Conservation (phyloP, 2,888 invertebrate genomes). For the Agonopterix alstromeriana region DNA sequence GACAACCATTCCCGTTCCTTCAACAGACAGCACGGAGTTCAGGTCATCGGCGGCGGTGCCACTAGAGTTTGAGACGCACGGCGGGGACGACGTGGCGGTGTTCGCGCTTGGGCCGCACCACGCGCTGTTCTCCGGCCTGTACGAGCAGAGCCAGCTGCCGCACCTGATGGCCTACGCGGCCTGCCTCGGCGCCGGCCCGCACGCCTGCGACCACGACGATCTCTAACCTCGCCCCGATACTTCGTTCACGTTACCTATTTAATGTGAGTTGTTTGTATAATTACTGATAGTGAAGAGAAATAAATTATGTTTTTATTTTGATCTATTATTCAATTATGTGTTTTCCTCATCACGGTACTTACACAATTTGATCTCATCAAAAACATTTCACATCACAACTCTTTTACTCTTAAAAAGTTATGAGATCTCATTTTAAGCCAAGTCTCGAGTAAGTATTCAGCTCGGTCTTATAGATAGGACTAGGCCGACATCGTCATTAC, state of each 20-base stretch:
- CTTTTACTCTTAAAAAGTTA: no score
- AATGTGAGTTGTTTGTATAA: neutral
- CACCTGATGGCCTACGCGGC: conserved; percentile 84
- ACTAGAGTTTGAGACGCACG: conserved; percentile 80
- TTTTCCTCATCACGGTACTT: neutral
- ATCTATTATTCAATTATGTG: neutral
- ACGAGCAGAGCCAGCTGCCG: conserved; percentile 87
- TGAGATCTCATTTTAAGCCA: no score
- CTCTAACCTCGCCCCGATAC: neutral
- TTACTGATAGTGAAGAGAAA: neutral
- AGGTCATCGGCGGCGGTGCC: conserved; percentile 65
- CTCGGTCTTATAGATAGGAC: no score
- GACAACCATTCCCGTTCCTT: no score
- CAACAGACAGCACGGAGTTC: no score
- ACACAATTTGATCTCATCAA: no score
- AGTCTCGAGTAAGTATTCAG: no score
- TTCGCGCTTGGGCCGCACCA: conserved; percentile 84
- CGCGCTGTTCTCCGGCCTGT: conserved; percentile 83
- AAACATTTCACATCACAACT: no score
- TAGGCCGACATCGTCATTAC: no score
- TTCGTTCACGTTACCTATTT: no score
- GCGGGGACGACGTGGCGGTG: conserved; percentile 87
- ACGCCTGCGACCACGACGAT: conserved; percentile 31
- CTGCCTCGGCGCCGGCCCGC: conserved; percentile 78
- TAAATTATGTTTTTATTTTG: neutral